Conservation (phyloP, 2,888 invertebrate species). For the Melanargia galathea region DNA sequence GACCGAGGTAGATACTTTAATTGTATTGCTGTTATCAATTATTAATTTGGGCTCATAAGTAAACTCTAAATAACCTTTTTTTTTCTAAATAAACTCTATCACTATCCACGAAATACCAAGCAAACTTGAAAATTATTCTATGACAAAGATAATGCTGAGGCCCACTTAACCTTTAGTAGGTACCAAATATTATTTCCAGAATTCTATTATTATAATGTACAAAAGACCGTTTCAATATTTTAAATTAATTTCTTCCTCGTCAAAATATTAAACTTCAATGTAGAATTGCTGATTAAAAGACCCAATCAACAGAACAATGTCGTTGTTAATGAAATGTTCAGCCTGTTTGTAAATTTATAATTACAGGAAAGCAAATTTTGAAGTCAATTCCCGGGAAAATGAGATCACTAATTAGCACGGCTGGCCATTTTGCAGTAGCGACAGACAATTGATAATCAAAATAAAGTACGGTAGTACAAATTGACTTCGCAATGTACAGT, state of each 20-base stretch:
- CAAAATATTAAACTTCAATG: conserved; percentile 26
- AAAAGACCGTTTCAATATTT: conserved; percentile 13
- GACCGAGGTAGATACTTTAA: too few relatives aligned
- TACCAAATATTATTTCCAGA: not conserved
- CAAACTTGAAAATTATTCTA: not conserved
- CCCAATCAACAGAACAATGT: conserved; percentile 39
- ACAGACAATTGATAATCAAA: conserved; percentile 36
- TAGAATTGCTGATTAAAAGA: conserved; percentile 39
- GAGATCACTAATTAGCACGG: conserved; percentile 43
- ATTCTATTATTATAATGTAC: not conserved
- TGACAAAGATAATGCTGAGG: not conserved
- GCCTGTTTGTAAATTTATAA: conserved; percentile 42
- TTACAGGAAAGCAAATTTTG: conserved; percentile 42
- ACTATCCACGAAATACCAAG: not conserved
- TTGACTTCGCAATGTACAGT: conserved; percentile 20
- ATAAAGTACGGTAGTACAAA: conserved; percentile 27
- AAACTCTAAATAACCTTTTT: too few relatives aligned
- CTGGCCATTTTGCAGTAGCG: conserved; percentile 34
- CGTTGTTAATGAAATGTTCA: conserved; percentile 42
- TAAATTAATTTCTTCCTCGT: conserved; percentile 24
- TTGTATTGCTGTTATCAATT: too few relatives aligned
- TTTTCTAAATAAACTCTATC: not conserved
- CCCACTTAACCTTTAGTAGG: not conserved
- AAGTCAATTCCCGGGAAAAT: conserved; percentile 41
- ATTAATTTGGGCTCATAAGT: too few relatives aligned